Base-by-base conservation (phyloP, 2,888 invertebrate genomes). In the Parapristionchus giblindavisi region DNA sequence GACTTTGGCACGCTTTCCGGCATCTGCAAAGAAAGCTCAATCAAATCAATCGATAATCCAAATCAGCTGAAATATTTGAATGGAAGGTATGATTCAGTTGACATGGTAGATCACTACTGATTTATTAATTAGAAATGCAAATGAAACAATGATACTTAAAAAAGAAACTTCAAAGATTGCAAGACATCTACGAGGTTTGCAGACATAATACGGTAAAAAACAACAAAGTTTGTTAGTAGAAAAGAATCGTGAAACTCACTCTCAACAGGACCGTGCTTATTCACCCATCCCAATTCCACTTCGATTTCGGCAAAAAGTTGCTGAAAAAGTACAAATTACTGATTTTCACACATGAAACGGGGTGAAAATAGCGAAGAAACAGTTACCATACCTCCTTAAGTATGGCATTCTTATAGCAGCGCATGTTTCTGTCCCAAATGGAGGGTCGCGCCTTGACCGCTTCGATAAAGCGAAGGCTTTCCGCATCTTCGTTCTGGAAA, bases 261-360 rank as follows among this genome's bases (percentile, higher is more conserved):
- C n/a, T n/a, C n/a, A n/a, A n/a, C n/a, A n/a, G n/a, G n/a, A n/a
- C n/a, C n/a, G n/a, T n/a, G n/a, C n/a, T n/a, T n/a, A n/a, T n/a
- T 36, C 61, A 48, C 48, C 73, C 73, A 73, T 3, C 73, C 73
- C 29, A 73, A 34, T 36, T 73, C 61, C 43, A 48, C 61, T 38
- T 73, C 73, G 21, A 73, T 73, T n/a, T 61, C 54, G 32, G 61
- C 73, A 61, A 73, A 73, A 48, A 73, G 60, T 14, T 73, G 32
- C 73, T 73, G 70, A 14, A 71, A 71, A 14, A 60, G 8, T 14
- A 52, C n/a, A n/a, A 14, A 52, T 52, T 52, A n/a, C 52, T 21
- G 24, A 52, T 5, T 6, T 52, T 4, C 27, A 17, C 56, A 27
- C 27, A 56, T 14, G 56, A 27, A 32, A n/a, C 6, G 29, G 29